Evolutionary conservation across 2,888 invertebrate species (phyloP).

Genomic region (Yponomeuta cagnagella): DNA sequence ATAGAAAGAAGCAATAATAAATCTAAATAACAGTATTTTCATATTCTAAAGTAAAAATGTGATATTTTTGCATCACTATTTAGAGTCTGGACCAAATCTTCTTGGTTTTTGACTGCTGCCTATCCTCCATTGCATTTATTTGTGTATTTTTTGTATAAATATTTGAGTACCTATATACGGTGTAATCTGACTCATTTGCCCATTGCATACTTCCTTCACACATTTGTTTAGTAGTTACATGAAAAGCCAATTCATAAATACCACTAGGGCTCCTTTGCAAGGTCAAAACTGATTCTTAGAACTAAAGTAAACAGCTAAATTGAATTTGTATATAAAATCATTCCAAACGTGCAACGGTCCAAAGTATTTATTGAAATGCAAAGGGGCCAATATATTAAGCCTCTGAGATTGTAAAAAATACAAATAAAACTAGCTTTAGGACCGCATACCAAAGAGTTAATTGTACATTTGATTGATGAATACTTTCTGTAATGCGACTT

Average conservation of each 20-base stretch:
- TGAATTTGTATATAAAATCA: conserved; percentile 12
- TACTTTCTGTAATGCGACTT: conserved; percentile 50
- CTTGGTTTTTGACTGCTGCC: neutral
- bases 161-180: neutral
- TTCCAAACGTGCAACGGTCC: conserved; percentile 13
- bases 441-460: conserved; percentile 72
- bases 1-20: conserved; percentile 44
- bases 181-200: neutral
- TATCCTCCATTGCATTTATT: conserved; percentile 10
- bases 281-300: conserved; percentile 3
- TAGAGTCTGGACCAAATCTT: conserved; percentile 12
- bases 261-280: conserved; percentile 38
- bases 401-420: conserved; percentile 49
- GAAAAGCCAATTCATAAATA: no score
- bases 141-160: neutral
- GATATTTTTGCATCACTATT: conserved; percentile 58
- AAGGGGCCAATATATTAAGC: conserved; percentile 42
- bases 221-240: neutral
- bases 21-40: conserved; percentile 55
- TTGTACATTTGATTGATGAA: conserved; percentile 64
- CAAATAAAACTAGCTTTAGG: conserved; percentile 66
- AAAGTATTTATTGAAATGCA: conserved; percentile 29
- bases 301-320: neutral
- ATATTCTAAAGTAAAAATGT: conserved; percentile 65
- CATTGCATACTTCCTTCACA: neutral